Percentiles rank a stretch among this genome's conserved stretches.
phyloP scores from a whole-genome alignment of 2,888 invertebrate genomes.

The Clunio marinus region DNA sequence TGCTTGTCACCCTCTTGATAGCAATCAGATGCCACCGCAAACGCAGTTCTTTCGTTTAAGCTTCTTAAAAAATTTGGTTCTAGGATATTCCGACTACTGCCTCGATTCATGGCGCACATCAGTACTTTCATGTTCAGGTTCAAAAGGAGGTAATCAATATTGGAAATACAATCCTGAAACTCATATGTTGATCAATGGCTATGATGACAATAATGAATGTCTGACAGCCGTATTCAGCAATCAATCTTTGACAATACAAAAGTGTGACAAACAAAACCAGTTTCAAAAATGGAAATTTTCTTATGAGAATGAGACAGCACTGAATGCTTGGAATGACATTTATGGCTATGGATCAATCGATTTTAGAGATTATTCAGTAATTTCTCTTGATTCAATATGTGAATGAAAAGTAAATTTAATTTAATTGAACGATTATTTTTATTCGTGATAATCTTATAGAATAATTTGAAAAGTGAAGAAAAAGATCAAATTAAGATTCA shows the following conservation, averaged over 20 bases:
- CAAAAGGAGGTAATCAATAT: conserved; percentile 86
- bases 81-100: conserved; percentile 62
- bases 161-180: conserved; percentile 68
- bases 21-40: conserved; percentile 44
- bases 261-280: neutral
- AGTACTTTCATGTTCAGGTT: conserved; percentile 74
- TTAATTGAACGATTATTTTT: no score
- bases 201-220: neutral
- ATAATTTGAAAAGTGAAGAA: neutral
- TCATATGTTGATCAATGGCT: neutral
- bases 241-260: neutral
- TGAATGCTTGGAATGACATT: conserved; percentile 19
- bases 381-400: no score
- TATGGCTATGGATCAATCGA: conserved; percentile 26
- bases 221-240: neutral
- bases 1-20: conserved; percentile 43
- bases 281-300: conserved; percentile 20
- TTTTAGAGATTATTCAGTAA: no score
- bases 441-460: no score
- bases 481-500: neutral
- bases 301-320: conserved; percentile 17
- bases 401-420: no score
- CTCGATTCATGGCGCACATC: conserved; percentile 57
- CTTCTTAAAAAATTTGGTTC: conserved; percentile 45
- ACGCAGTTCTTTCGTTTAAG: conserved; percentile 47